phyloP scores from a whole-genome alignment of 2,888 invertebrate genomes.

The Pantelozetes paolii region DNA sequence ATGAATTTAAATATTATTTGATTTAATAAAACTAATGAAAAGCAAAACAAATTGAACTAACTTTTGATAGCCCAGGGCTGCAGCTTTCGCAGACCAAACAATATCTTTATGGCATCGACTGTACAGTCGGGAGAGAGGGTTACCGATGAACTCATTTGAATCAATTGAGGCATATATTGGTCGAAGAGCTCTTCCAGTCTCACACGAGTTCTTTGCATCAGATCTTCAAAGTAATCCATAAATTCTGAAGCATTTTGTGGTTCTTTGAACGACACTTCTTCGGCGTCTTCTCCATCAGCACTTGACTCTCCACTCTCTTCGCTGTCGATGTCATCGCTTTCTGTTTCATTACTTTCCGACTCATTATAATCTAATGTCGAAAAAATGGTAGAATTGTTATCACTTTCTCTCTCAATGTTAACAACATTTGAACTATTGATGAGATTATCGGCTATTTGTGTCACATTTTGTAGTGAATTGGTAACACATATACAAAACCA shows the following conservation, averaged over 20 bases:
- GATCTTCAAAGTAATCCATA: slow-evolving; percentile 40
- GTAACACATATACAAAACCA: not conserved
- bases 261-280: slow-evolving; percentile 26
- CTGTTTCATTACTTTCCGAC: not conserved
- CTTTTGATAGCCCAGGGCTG: slow-evolving; percentile 48
- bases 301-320: not conserved
- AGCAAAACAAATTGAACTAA: slow-evolving; percentile 38
- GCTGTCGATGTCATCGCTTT: not conserved
- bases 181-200: slow-evolving; percentile 38
- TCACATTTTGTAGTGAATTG: not conserved
- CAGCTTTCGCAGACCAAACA: slow-evolving; percentile 36
- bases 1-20: not conserved
- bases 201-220: slow-evolving; percentile 10
- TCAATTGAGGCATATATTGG: slow-evolving; percentile 37
- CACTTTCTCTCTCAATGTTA: not conserved
- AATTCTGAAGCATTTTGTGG: slow-evolving; percentile 38
- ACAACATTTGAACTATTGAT: not conserved
- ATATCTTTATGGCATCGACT: slow-evolving; percentile 31
- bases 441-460: not conserved
- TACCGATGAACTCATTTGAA: slow-evolving; percentile 36
- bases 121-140: slow-evolving; percentile 33
- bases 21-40: not conserved
- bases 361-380: not conserved
- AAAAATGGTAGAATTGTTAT: not conserved
- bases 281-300: not conserved